These are phyloP conservation scores for Callospermophilus lateralis DNA, from an alignment of 2,113 vertebrate species.

Conservation along the genomic window DNA sequence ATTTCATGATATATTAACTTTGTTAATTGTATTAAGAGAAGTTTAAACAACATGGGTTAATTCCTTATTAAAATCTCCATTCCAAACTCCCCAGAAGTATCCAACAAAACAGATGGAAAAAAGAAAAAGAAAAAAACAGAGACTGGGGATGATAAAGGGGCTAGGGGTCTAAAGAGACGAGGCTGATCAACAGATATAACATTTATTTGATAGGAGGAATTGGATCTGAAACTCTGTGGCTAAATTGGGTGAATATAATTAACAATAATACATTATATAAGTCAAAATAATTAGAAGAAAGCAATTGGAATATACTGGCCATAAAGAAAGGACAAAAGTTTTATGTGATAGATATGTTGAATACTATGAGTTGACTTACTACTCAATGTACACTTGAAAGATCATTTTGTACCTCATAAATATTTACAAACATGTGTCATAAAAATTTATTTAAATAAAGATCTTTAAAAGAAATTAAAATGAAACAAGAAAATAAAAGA, in stretches of 20 bases:
- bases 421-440: neutral
- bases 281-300: neutral
- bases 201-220: neutral
- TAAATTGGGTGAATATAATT: neutral
- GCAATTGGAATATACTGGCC: neutral
- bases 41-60: neutral
- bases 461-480: neutral
- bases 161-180: neutral
- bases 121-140: neutral
- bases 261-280: neutral
- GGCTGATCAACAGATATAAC: too few relatives aligned
- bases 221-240: neutral
- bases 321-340: neutral
- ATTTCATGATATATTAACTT: neutral
- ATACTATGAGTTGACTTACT: neutral
- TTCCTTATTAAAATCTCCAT: neutral
- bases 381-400: neutral
- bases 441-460: neutral
- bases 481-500: neutral
- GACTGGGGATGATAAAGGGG: neutral
- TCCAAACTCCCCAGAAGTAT: neutral
- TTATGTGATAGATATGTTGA: neutral
- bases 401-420: neutral
- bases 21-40: neutral
- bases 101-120: neutral